Conservation (phyloP, 2,888 invertebrate genomes). For the Hylaea fasciaria region DNA sequence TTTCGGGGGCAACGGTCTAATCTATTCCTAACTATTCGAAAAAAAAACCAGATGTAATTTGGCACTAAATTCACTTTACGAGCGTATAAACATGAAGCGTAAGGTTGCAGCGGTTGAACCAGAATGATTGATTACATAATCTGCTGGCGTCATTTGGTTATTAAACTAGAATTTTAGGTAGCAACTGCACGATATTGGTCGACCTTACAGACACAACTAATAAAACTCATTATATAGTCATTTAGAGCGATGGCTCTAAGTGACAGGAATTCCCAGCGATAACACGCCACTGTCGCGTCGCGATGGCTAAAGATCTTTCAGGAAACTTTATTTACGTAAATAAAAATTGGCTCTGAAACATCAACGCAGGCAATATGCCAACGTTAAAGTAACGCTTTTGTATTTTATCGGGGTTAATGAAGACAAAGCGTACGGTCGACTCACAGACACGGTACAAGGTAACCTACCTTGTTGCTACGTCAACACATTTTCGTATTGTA, state of each 20-base stretch:
- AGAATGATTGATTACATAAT: conserved; percentile 26
- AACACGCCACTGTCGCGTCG: conserved; percentile 48
- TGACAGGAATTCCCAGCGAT: conserved; percentile 36
- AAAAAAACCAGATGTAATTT: neutral
- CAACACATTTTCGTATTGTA: too few relatives aligned
- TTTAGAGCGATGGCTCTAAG: conserved; percentile 27
- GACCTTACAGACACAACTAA: conserved; percentile 13
- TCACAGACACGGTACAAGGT: conserved; percentile 4
- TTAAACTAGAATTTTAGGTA: conserved; percentile 31
- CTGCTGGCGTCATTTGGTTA: conserved; percentile 23
- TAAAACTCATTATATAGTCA: conserved; percentile 17
- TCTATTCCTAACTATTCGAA: neutral
- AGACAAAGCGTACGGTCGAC: conserved; percentile 43
- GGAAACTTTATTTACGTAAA: conserved; percentile 57
- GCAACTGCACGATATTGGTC: conserved; percentile 28
- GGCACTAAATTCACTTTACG: conserved; percentile 17
- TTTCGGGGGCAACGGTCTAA: neutral
- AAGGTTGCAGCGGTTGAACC: conserved; percentile 10
- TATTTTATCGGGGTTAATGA: conserved; percentile 60
- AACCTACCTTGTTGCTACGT: neutral
- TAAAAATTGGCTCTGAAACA: conserved; percentile 55
- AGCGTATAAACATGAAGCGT: conserved; percentile 6
- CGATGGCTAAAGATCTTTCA: conserved; percentile 64
- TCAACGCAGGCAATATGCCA: conserved; percentile 67
- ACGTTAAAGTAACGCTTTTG: conserved; percentile 55